These are phyloP conservation scores for Chrosomus eos DNA, from an alignment of 2,797 vertebrate species.

Conservation along the genomic window DNA sequence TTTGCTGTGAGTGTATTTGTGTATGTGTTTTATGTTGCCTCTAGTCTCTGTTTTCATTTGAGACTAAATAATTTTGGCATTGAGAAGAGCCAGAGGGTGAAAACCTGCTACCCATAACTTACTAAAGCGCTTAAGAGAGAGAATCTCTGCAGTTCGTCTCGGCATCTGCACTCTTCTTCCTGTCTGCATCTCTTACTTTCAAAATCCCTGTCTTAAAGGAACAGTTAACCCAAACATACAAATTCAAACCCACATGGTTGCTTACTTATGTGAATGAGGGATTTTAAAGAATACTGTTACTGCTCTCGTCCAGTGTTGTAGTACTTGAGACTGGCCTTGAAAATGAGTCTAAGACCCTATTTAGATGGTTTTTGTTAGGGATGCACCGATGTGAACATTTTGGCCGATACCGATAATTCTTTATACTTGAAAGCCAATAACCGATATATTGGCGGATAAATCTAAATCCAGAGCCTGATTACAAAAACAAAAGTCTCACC, in stretches of 20 bases:
- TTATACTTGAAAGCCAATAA: no score
- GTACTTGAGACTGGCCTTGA: background rate
- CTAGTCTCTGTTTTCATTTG: slow-evolving; percentile 17
- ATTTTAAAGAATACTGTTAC: background rate
- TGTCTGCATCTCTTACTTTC: background rate
- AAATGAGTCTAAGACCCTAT: background rate
- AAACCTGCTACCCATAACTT: slow-evolving; percentile 30
- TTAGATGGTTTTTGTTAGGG: background rate
- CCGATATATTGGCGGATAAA: no score
- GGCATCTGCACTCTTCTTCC: background rate
- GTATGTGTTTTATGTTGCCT: slow-evolving; percentile 24
- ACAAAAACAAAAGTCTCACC: no score
- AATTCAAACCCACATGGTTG: background rate
- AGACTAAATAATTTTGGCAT: slow-evolving; percentile 36
- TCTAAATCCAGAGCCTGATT: no score
- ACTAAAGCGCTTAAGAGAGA: slow-evolving; percentile 16
- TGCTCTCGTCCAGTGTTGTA: background rate
- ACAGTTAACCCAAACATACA: background rate
- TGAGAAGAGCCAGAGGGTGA: slow-evolving; percentile 34
- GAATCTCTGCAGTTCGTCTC: background rate
- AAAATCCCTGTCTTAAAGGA: background rate
- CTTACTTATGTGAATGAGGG: background rate
- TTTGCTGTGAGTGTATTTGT: slow-evolving; percentile 3
- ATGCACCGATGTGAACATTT: no score
- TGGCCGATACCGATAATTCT: no score